These are phyloP conservation scores for Masnerella sp. DNA, from an alignment of 2,888 invertebrate genomes.

Conservation along the genomic window DNA sequence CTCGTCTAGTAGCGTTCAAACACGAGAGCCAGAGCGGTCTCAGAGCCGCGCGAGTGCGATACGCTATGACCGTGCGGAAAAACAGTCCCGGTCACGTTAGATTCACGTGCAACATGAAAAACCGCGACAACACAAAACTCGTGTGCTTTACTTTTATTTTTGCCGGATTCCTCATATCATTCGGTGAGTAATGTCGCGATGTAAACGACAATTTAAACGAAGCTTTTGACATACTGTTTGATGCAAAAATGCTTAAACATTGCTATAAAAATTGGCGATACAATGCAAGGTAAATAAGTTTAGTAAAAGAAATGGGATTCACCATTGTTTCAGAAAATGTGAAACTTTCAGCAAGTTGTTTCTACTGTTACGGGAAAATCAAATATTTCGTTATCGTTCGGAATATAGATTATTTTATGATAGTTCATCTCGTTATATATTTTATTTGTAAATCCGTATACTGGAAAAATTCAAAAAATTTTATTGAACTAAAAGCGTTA, in stretches of 20 bases:
- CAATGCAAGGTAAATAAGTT: no score
- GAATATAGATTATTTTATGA: no score
- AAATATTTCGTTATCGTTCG: no score
- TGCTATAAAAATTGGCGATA: no score
- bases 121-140: constrained; percentile 20
- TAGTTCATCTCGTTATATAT: no score
- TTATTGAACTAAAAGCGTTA: no score
- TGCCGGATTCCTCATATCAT: constrained; percentile 34
- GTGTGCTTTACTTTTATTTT: constrained; percentile 44
- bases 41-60: constrained; percentile 42
- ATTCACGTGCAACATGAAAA: constrained; percentile 33
- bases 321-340: no score
- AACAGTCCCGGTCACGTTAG: constrained; percentile 3
- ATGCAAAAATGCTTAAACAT: background rate
- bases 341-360: no score
- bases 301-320: no score
- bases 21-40: constrained; percentile 38
- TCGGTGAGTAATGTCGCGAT: constrained; percentile 36
- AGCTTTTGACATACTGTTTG: background rate
- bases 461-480: no score
- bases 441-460: no score
- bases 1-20: constrained; percentile 40
- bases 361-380: no score
- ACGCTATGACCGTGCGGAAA: constrained; percentile 21
- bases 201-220: background rate